phyloP scores from a whole-genome alignment of 2,888 invertebrate species.

The Leptinotarsa peninsularis region DNA sequence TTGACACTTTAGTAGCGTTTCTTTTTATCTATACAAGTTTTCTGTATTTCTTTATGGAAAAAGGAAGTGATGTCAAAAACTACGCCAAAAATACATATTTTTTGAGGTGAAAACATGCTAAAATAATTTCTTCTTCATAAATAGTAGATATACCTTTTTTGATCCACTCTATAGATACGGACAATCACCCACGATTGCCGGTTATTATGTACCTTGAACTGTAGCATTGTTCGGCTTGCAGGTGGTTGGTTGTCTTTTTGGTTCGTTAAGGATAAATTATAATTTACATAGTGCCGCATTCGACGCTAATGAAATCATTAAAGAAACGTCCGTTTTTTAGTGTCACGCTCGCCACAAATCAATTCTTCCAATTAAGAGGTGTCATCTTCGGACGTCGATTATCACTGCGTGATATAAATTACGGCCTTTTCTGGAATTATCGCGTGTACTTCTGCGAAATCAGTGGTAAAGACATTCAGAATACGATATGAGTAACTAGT shows the following conservation, averaged over 20 bases:
- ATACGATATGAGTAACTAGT: no score
- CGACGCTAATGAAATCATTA: constrained; percentile 42
- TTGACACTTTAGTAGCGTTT: no score
- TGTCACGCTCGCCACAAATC: constrained; percentile 28
- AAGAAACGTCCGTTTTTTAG: constrained; percentile 18
- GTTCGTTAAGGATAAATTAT: constrained; percentile 41
- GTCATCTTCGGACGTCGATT: constrained; percentile 18
- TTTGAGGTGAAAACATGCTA: background rate
- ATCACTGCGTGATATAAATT: constrained; percentile 28
- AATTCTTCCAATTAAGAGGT: constrained; percentile 30
- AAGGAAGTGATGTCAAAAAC: no score
- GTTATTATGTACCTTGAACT: constrained; percentile 23
- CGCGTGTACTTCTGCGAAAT: background rate
- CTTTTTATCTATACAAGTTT: no score
- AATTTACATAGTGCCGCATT: constrained; percentile 43
- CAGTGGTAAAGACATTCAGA: background rate
- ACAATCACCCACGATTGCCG: constrained; percentile 15
- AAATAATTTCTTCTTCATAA: background rate
- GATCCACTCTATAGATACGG: background rate
- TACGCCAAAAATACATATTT: no score
- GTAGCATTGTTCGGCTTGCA: constrained; percentile 22
- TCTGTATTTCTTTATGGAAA: no score
- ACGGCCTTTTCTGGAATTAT: constrained; percentile 7
- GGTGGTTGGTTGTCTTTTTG: constrained; percentile 28
- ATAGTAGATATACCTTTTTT: background rate